Conservation (phyloP, 2,888 invertebrate genomes). For the Myopa testacea region DNA sequence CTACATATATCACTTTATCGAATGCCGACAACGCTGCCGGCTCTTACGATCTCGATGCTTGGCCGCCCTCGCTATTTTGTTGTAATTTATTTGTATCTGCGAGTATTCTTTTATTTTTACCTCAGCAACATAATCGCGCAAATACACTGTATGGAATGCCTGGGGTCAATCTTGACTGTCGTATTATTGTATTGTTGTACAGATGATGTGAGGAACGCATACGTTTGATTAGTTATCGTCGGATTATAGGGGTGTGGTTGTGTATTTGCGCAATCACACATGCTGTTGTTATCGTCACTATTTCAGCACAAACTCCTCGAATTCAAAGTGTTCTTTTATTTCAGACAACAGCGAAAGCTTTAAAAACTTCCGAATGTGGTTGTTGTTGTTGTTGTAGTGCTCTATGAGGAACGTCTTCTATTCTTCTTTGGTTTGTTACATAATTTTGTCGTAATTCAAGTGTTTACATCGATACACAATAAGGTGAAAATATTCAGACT, state of each 20-base stretch:
- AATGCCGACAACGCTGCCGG: not conserved
- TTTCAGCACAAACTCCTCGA: too few species aligned
- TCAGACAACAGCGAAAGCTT: too few species aligned
- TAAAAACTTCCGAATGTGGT: too few species aligned
- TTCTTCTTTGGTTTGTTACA: too few species aligned
- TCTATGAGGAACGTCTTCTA: too few species aligned
- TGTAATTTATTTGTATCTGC: slow-evolving; percentile 10
- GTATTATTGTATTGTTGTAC: not conserved
- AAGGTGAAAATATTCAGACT: too few species aligned
- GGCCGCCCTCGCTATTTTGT: slow-evolving; percentile 21
- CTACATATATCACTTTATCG: too few species aligned
- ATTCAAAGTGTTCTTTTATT: too few species aligned
- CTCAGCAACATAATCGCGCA: slow-evolving; percentile 7
- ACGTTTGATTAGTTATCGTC: not conserved
- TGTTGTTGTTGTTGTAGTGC: too few species aligned
- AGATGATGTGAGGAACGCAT: too few species aligned
- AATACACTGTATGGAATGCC: slow-evolving; percentile 14
- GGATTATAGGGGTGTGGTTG: not conserved
- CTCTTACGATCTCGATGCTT: not conserved
- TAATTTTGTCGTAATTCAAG: too few species aligned
- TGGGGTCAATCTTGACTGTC: slow-evolving; percentile 12
- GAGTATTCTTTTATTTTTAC: not conserved
- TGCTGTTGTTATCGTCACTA: not conserved
- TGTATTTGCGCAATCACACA: not conserved
- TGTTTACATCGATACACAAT: too few species aligned